Conservation (phyloP, 2,797 vertebrate genomes). For the Tenualosa thibaudeaui region DNA sequence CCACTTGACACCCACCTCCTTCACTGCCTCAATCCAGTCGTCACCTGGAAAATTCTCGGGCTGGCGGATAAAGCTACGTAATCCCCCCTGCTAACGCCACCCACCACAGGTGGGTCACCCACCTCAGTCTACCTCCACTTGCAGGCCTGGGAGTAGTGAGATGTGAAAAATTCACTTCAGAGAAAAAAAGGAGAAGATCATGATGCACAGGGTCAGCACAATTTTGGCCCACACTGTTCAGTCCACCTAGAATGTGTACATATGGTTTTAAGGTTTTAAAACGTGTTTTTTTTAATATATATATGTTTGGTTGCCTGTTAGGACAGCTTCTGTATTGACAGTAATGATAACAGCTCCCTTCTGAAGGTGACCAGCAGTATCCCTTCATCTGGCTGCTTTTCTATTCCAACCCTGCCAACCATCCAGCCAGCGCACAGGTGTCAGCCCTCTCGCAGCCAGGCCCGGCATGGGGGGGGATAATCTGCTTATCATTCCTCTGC, state of each 20-base stretch:
- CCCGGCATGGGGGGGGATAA: conserved; percentile 14
- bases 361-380: background rate
- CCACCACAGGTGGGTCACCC: conserved; percentile 39
- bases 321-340: background rate
- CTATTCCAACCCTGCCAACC: background rate
- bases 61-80: conserved; percentile 41
- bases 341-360: background rate
- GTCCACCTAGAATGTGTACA: background rate
- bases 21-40: background rate
- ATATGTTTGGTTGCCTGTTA: too few species aligned
- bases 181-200: background rate
- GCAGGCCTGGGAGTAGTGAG: conserved; percentile 3
- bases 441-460: background rate
- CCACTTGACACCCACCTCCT: conserved; percentile 55
- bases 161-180: background rate
- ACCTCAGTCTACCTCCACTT: conserved; percentile 28
- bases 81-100: conserved; percentile 31
- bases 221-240: background rate
- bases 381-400: background rate
- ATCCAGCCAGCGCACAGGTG: background rate
- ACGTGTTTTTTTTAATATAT: too few species aligned
- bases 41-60: conserved; percentile 28
- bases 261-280: too few species aligned
- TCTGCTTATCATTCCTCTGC: conserved; percentile 40
- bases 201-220: background rate